Evolutionary conservation across 2,888 invertebrate genomes (phyloP), one percentile per base, ranked within the genome.

Genomic region (Tiphia femorata): DNA sequence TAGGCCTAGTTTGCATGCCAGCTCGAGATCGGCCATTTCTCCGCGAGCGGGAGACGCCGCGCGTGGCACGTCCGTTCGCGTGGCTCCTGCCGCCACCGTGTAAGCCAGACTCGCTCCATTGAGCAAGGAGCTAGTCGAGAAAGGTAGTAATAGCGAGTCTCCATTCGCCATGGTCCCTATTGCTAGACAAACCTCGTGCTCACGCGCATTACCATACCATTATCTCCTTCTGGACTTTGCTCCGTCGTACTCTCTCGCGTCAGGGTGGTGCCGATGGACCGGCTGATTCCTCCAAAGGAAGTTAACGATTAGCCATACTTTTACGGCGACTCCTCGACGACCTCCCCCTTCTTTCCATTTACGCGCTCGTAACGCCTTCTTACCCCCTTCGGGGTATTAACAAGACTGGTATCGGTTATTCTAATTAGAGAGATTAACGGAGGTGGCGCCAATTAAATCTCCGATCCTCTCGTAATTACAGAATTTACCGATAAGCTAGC

Each of bases 1-100:
- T 68, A 72, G 71, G 70, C 69, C 72, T 65, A 73, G 68, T 76
- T 73, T 73, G 64, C 73, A 65, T 64, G 53, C 43, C 58, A 46
- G n/a, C n/a, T n/a, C n/a, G n/a, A n/a, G n/a, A 62, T 46, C 40
- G 44, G 49, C 49, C 40, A 48, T 62, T 68, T 63, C 63, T 59
- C 52, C 35, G 40, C 5, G 25, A 10, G 41, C 10, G n/a, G n/a
- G n/a, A n/a, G n/a, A n/a, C n/a, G n/a, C 20, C 10, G 49, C 46
- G 58, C 58, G 49, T 52, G 27, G 12, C 29, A 6, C 65, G 58
- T 65, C 58, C 55, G 44, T 46, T 42, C 46, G 43, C 43, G 40
- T 53, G 49, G n/a, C n/a, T n/a, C n/a, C n/a, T n/a, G n/a, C n/a
- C n/a, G n/a, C n/a, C n/a, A n/a, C n/a, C 8, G 14, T 37, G 4